Percentiles rank a stretch among this genome's conserved stretches.
These are phyloP conservation scores for Drosophila neocordata DNA, from an alignment of 1,140 invertebrate genomes.

Conservation along the genomic window DNA sequence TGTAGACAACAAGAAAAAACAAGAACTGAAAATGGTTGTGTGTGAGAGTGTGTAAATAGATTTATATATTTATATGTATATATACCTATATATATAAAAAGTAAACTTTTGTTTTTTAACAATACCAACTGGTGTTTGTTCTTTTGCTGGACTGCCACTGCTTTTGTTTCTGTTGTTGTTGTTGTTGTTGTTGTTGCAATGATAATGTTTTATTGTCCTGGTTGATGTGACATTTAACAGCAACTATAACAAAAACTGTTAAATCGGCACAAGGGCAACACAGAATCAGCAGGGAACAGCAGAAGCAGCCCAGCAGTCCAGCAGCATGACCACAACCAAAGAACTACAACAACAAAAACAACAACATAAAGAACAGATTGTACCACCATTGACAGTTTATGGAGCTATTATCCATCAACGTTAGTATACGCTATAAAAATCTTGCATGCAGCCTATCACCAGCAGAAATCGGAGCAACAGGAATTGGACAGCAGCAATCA, in stretches of 20 bases:
- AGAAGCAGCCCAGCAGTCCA: background rate
- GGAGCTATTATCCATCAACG: conserved; percentile 44
- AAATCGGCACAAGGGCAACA: conserved; percentile 3
- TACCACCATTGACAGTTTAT: conserved; percentile 45
- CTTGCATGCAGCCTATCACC: conserved; percentile 17
- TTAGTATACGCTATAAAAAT: conserved; percentile 33
- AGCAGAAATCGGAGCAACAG: conserved; percentile 21
- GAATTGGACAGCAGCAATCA: conserved; percentile 1
- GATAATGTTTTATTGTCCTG: conserved; percentile 41
- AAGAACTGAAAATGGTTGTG: too few species aligned
- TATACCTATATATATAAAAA: background rate
- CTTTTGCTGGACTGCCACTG: conserved; percentile 3
- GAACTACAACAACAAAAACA: conserved; percentile 9
- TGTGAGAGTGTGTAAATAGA: too few species aligned
- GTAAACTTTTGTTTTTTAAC: conserved; percentile 30
- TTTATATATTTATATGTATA: too few species aligned
- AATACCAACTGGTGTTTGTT: conserved; percentile 21
- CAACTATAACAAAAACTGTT: conserved; percentile 1
- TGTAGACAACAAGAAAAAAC: too few species aligned
- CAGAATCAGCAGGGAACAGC: background rate
- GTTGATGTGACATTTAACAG: conserved; percentile 32
- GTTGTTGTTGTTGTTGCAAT: conserved; percentile 26
- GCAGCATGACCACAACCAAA: conserved; percentile 11
- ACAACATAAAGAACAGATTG: conserved; percentile 38
- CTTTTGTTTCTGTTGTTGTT: conserved; percentile 27